Percentiles rank a stretch among this genome's conserved stretches.
Evolutionary conservation across 2,113 vertebrate genomes (phyloP).

Genomic region (Saccopteryx leptura): DNA sequence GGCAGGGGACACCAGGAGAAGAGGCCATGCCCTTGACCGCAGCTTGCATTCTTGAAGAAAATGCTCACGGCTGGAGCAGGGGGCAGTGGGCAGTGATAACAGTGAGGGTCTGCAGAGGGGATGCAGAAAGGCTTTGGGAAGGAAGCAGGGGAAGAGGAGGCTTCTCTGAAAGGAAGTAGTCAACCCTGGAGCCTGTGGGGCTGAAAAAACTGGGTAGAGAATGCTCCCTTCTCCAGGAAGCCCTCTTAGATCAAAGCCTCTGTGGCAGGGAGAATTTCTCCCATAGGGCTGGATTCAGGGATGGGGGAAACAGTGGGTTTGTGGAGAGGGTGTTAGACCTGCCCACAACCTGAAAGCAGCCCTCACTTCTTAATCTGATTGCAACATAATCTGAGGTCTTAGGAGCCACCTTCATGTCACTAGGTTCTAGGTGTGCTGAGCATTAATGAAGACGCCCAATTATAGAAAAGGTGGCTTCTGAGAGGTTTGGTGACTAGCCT

Average conservation of each 20-base stretch:
- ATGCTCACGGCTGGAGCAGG: rapidly evolving
- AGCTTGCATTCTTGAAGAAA: conserved; percentile 7
- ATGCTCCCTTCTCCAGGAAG: not conserved
- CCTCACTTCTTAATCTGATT: not conserved
- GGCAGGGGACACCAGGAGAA: not conserved
- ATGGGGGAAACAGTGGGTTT: rapidly evolving
- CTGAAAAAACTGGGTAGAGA: not conserved
- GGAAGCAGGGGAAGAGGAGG: not conserved
- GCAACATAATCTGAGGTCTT: rapidly evolving
- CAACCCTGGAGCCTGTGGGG: not conserved
- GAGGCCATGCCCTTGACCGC: conserved; percentile 64
- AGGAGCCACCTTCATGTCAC: not conserved
- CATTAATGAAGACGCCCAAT: not conserved
- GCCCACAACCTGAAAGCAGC: not conserved
- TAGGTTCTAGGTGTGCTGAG: not conserved
- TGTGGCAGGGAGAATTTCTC: not conserved
- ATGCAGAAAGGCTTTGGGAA: not conserved
- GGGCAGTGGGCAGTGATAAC: rapidly evolving
- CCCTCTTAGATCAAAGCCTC: not conserved
- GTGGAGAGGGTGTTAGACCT: not conserved
- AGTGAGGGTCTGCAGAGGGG: not conserved
- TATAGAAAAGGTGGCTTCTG: not conserved
- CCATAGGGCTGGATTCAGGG: not conserved
- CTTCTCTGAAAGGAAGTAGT: not conserved
- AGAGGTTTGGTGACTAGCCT: not conserved